phyloP scores from a whole-genome alignment of 2,113 vertebrate genomes.

The Phyllostomus discolor region DNA sequence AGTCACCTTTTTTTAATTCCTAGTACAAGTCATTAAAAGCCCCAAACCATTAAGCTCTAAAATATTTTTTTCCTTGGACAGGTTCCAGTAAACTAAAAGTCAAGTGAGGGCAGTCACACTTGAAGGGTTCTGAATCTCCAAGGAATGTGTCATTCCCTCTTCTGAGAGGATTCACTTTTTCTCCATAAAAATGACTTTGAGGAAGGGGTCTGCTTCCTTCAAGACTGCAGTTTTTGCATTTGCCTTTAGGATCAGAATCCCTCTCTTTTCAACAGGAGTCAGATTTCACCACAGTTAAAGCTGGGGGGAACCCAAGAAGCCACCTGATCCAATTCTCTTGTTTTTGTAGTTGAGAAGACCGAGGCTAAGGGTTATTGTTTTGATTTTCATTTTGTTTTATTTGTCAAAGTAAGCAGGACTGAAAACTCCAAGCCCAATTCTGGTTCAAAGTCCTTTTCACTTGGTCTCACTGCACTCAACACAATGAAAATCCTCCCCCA shows the following conservation, averaged over 20 bases:
- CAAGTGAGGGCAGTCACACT: neutral
- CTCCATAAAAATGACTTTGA: conserved; percentile 16
- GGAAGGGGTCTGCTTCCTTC: neutral
- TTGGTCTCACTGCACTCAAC: neutral
- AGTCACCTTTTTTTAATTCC: neutral
- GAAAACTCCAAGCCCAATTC: conserved; percentile 5
- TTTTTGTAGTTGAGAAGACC: neutral
- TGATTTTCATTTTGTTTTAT: neutral
- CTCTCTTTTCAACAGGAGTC: neutral
- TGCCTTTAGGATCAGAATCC: neutral
- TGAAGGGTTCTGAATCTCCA: neutral
- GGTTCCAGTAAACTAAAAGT: conserved; percentile 23
- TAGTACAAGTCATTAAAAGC: conserved; percentile 38
- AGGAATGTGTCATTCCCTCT: neutral
- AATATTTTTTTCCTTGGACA: conserved; percentile 1
- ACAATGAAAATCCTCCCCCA: neutral
- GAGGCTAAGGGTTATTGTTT: neutral
- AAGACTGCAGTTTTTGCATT: neutral
- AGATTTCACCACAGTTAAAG: conserved; percentile 14
- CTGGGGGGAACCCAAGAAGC: neutral
- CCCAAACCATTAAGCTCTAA: conserved; percentile 30
- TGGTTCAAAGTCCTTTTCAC: neutral
- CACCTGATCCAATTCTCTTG: neutral
- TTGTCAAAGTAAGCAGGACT: conserved; percentile 11
- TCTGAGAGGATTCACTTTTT: neutral